Evolutionary conservation across 2,113 vertebrate genomes (phyloP), one percentile per base, ranked within the genome.

Genomic region (Lampris megalopsis): DNA sequence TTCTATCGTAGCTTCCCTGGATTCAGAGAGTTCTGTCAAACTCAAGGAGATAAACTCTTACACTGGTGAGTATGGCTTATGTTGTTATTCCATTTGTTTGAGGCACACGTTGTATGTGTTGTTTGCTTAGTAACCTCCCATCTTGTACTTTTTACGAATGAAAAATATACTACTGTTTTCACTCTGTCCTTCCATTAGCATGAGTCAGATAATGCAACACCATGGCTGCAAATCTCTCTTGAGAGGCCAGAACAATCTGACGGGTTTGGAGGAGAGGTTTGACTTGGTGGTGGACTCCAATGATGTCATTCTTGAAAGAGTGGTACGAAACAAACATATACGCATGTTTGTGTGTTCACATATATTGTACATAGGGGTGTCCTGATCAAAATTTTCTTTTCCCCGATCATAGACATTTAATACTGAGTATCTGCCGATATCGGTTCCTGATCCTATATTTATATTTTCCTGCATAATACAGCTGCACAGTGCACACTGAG

Each of bases 261-360:
- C 95, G 0, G 97, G 95, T 3, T 68, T 97, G 81, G 98, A 99
- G 76, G 98, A 99, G 79, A 94, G 96, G 65, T 98, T 97, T 68
- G 98, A 99, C 75, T 79, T 98, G 84, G 90, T 99, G 7, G 96
- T 99, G 6, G 98, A 99, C 42, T 93, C 97, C 7, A 99, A 99
- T 0, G 98, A 99, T 0, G 71, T 93, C 43, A 96, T 99, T 87
- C 93, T 99, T 1, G 98, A 99, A 88, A 94, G 93, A 97, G 98
- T 97, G 96, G 98, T 99, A 93, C 83, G 96, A 85, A 24, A 24
- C 24, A 24, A 24, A 24, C 24, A 24, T 24, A 24, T 24, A 24
- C 24, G 24, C 24, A 24, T 24, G 24, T 24, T 24, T 24, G 24
- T 24, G 24, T 24, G 24, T 24, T 24, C 24, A 24, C 24, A 24